Evolutionary conservation across 2,797 vertebrate species (phyloP), one percentile per base, ranked within the genome.

Genomic region (Sciurus carolinensis): DNA sequence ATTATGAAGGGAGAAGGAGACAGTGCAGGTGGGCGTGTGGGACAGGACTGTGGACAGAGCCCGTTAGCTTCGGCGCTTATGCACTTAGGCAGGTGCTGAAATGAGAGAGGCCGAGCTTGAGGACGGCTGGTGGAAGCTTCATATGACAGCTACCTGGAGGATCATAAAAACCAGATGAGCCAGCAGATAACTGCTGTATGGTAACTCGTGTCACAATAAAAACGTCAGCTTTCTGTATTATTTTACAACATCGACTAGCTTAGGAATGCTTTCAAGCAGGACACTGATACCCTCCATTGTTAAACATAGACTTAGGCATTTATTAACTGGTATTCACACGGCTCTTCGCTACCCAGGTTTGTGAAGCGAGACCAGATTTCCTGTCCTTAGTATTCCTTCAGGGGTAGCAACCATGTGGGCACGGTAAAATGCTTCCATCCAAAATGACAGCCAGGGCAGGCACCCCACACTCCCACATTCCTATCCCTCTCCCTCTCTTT

Each of bases 211-310:
- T 96, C 97, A 98, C 96, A 98, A 97, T 98, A 98, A 98, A 98
- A 90, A 98, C 36, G 93, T 98, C 98, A 98, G 69, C 97, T 97
- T 98, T 98, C 98, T 98, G 92, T 96, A 98, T 97, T 98, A 98
- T 98, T 98, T 98, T 98, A 98, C 0, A 88, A 97, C 82, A 94
- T 72, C 64, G 42, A 88, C 95, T 96, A 96, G 95, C 84, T 98
- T 90, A 98, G 98, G 98, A 98, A 98, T 98, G 98, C 97, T 98
- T 98, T 98, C 98, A 98, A 98, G 97, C 95, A 95, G 71, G 95
- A 97, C 98, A 94, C 76, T 90, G 95, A 97, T 96, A 95, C 89
- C 97, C 13, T 1, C 71, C 95, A 95, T 95, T 94, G 96, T 95
- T 97, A 97, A 90, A 97, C 94, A 96, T 95, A 94, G 97, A 97